These are phyloP conservation scores for Dorcus parallelipipedus DNA, from an alignment of 2,888 invertebrate species.

Conservation along the genomic window DNA sequence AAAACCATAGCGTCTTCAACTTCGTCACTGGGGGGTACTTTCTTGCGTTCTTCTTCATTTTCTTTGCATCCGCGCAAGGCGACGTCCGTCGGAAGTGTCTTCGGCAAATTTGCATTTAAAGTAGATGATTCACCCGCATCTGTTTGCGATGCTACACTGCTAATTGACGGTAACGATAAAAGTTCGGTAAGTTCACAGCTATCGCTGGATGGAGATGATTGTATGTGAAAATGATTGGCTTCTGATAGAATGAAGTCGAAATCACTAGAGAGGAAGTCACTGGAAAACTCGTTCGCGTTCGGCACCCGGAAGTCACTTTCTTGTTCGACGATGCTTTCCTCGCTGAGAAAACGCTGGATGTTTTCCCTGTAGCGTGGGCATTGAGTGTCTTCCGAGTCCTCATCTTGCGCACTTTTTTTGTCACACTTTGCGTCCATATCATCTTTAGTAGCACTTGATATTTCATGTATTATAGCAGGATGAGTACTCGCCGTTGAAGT, in stretches of 20 bases:
- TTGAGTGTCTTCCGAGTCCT: conserved; percentile 9
- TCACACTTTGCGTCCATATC: conserved; percentile 25
- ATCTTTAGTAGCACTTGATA: conserved; percentile 20
- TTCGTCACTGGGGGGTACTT: conserved; percentile 16
- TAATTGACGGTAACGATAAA: conserved; percentile 21
- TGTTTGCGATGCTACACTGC: neutral
- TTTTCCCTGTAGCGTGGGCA: neutral
- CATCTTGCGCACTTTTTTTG: conserved; percentile 9
- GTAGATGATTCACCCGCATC: too few species aligned
- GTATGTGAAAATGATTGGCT: conserved; percentile 35
- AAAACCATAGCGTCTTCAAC: conserved; percentile 41
- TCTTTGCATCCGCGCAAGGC: neutral
- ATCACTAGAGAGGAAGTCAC: conserved; percentile 16
- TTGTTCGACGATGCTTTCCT: conserved; percentile 13
- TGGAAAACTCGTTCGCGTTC: conserved; percentile 16
- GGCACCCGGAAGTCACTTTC: neutral
- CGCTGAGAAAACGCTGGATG: conserved; percentile 9
- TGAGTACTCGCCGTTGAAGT: neutral
- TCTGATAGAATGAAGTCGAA: conserved; percentile 40
- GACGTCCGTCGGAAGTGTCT: conserved; percentile 5
- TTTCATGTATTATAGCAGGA: neutral
- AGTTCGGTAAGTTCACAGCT: conserved; percentile 30
- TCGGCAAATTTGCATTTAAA: neutral
- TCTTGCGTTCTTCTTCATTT: conserved; percentile 14
- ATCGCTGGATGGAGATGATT: conserved; percentile 33